Base-by-base conservation (phyloP, 2,797 vertebrate genomes). In the Picus viridis region DNA sequence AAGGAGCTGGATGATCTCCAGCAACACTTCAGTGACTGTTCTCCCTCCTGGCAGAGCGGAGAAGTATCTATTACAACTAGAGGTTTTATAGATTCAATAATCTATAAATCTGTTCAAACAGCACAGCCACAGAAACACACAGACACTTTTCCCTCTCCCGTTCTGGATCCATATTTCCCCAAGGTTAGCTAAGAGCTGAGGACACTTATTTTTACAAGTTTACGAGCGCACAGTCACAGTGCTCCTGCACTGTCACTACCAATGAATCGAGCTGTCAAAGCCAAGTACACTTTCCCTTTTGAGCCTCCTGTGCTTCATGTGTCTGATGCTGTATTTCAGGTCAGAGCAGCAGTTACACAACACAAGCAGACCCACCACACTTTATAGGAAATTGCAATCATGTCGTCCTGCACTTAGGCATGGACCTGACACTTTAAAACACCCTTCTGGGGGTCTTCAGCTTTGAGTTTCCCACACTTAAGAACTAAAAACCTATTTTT, bases 231-330 rank as follows among this genome's bases (percentile, higher is more conserved):
- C 4, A 29, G 6, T 7, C 47, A 9, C 51, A 6, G 12, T 9
- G 20, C 19, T 83, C 62, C 32, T 3, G 39, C 11, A 45, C 9
- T 4, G 22, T 23, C 49, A 10, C 51, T 30, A 6, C 7, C 56
- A 56, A 43, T 0, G 5, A 54, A 32, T 30, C 7, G 32, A 84
- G 76, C 32, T 78, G 71, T 57, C 72, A 83, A n/a, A 71, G 16
- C 24, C 18, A 0, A 73, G 43, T n/a, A 10, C 30, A 4, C 18
- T 43, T 49, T 3, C 0, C 3, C 14, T 29, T 26, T 3, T 0
- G 0, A 5, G 54, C 7, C 39, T 16, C 49, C 22, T 0, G 6
- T 4, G 4, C 9, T 36, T 45, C 32, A 3, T 1, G 2, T 0
- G 16, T 2, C 59, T 3, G 27, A 77, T 8, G 45, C 10, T 67